phyloP scores from a whole-genome alignment of 1,140 invertebrate species.

The Dendroctonus ponderosae region DNA sequence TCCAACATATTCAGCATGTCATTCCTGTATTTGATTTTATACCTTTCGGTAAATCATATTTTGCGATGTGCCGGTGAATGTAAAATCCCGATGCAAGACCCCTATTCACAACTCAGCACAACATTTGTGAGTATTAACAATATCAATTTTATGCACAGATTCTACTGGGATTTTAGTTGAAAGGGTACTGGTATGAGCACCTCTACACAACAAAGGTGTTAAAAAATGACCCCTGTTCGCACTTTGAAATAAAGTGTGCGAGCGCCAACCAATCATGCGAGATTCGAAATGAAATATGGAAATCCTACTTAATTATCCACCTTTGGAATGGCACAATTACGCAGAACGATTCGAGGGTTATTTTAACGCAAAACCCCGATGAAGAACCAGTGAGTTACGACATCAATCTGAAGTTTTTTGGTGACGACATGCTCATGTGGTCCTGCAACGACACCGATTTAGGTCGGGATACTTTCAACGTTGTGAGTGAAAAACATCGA shows the following conservation, averaged over 20 bases:
- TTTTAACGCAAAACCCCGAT: background rate
- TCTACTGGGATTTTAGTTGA: conserved; percentile 27
- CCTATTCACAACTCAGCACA: conserved; percentile 11
- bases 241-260: conserved; percentile 21
- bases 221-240: conserved; percentile 14
- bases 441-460: conserved; percentile 10
- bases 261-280: background rate
- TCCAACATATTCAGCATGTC: background rate
- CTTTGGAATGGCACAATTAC: conserved; percentile 18
- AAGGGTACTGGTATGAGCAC: conserved; percentile 36
- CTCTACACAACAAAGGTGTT: conserved; percentile 6
- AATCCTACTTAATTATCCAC: background rate
- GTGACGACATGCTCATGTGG: conserved; percentile 17
- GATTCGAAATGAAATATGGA: conserved; percentile 13
- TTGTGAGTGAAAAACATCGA: background rate
- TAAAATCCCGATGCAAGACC: background rate
- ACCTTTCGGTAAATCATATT: background rate
- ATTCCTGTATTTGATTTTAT: background rate
- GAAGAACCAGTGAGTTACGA: background rate
- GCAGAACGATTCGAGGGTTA: conserved; percentile 2
- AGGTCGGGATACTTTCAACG: conserved; percentile 9
- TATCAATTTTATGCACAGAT: background rate
- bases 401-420: conserved; percentile 16
- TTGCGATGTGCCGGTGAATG: background rate
- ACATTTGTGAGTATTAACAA: conserved; percentile 23